Percentiles rank a stretch among this genome's conserved stretches.
These are phyloP conservation scores for Platorchestia sp. DNA, from an alignment of 1,140 invertebrate species.

Conservation along the genomic window DNA sequence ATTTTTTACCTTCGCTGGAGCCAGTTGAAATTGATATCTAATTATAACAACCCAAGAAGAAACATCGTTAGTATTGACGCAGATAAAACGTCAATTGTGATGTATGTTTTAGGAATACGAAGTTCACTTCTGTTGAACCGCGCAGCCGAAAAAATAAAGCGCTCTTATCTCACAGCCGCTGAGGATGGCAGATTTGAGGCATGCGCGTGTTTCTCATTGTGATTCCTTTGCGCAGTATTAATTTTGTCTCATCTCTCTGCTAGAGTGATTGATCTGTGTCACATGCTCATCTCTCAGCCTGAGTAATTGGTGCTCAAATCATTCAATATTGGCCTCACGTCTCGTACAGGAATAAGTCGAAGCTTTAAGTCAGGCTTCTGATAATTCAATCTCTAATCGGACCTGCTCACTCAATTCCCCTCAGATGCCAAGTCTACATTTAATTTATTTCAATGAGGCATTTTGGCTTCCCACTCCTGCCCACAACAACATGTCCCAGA, in stretches of 20 bases:
- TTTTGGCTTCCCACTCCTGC: too few species aligned
- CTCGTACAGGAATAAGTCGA: not conserved
- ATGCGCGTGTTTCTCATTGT: too few species aligned
- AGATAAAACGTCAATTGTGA: not conserved
- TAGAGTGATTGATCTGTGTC: too few species aligned
- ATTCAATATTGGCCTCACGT: not conserved
- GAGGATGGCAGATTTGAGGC: too few species aligned
- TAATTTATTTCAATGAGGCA: too few species aligned
- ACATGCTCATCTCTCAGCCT: not conserved
- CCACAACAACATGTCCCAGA: too few species aligned
- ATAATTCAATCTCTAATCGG: not conserved
- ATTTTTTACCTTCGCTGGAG: not conserved
- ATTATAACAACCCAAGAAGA: not conserved
- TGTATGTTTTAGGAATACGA: not conserved
- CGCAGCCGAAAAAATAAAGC: not conserved
- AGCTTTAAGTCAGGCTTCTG: not conserved
- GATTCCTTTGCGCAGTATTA: too few species aligned
- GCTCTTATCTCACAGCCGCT: too few species aligned
- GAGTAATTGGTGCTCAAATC: not conserved
- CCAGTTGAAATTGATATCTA: not conserved
- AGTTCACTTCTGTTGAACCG: not conserved
- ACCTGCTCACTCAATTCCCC: not conserved
- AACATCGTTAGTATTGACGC: not conserved
- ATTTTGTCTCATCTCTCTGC: too few species aligned
- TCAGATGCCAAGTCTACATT: not conserved